Evolutionary conservation across 1,140 invertebrate species (phyloP).

Genomic region (Zaprionus capensis): DNA sequence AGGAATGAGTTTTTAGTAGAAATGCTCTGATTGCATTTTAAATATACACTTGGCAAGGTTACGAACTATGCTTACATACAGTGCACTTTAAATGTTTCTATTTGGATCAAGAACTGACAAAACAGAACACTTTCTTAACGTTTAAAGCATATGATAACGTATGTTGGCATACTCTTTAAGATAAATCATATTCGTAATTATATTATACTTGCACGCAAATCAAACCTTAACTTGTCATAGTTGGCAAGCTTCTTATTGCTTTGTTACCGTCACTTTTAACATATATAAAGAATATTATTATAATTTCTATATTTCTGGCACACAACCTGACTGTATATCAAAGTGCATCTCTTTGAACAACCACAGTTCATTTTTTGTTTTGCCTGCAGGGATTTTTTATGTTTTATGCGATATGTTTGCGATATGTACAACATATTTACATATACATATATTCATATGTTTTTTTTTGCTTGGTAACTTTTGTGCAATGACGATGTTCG

Average conservation of each 20-base stretch:
- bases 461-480: constrained; percentile 6
- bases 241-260: neutral
- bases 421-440: neutral
- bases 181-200: no score
- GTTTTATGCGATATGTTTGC: neutral
- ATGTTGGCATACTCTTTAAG: no score
- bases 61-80: no score
- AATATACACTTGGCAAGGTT: no score
- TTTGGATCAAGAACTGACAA: no score
- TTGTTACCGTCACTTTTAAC: neutral
- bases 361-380: neutral
- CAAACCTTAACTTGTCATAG: no score
- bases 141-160: no score
- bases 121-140: no score
- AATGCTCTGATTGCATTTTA: neutral
- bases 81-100: no score
- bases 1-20: neutral
- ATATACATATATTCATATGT: constrained; percentile 2
- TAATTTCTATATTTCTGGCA: neutral
- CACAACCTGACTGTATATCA: neutral
- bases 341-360: neutral
- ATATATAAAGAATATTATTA: neutral
- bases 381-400: neutral
- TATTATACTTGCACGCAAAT: no score
- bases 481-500: constrained; percentile 8